Conservation (phyloP, 2,888 invertebrate genomes). For the Plemyria rubiginata region DNA sequence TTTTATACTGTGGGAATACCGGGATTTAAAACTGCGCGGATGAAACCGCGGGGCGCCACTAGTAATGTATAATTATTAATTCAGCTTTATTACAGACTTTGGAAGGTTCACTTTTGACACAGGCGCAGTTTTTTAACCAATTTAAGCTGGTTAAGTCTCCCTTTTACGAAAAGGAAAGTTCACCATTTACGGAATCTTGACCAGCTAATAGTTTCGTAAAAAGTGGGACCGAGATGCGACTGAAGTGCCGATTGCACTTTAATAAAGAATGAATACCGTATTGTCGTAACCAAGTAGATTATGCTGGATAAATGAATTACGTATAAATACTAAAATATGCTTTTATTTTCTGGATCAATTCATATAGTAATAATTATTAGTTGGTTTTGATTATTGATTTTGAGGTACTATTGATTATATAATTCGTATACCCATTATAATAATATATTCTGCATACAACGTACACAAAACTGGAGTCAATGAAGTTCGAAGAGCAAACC, state of each 20-base stretch:
- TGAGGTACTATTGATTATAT: no score
- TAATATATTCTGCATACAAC: not conserved
- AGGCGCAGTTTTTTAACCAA: conserved; percentile 3
- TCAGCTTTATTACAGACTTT: not conserved
- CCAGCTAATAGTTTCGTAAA: conserved; percentile 22
- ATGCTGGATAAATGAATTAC: not conserved
- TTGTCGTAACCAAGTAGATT: not conserved
- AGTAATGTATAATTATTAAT: not conserved
- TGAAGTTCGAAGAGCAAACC: not conserved
- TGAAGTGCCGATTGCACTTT: conserved; percentile 22
- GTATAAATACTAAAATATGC: not conserved
- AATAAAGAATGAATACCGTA: conserved; percentile 4
- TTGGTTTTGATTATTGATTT: no score
- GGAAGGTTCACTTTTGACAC: not conserved
- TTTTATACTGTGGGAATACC: no score
- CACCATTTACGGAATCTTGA: conserved; percentile 55
- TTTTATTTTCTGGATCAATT: no score
- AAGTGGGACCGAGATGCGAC: conserved; percentile 13
- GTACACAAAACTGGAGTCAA: not conserved
- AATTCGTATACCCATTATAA: no score
- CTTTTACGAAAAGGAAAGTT: conserved; percentile 50
- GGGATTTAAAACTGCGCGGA: no score
- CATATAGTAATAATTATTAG: no score
- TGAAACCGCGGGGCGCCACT: no score
- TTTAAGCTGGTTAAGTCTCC: conserved; percentile 14